Evolutionary conservation across 1,140 invertebrate species (phyloP), one percentile per base, ranked within the genome.

Genomic region (Eufriesea mexicana): DNA sequence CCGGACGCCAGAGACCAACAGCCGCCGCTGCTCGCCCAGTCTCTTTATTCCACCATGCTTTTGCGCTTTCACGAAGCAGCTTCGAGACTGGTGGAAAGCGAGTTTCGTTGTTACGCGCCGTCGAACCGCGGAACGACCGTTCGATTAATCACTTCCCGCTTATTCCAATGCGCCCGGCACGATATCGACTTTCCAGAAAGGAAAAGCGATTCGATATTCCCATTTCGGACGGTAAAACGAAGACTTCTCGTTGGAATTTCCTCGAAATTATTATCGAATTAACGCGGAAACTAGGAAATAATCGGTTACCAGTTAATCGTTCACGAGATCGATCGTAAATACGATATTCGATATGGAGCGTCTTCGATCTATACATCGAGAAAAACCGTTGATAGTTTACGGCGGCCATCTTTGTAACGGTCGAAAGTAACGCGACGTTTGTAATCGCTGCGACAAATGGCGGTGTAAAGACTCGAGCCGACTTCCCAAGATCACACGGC

Each of bases 61-160:
- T 42, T 18, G 28, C 55, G 68, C 55, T 70, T 49, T 68, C 20
- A 42, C 25, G 51, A 18, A 23, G 16, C 35, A 18, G 47, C 35
- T 42, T 25, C 18, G 77, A 45, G 28, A n/a, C 55, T 5, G 47
- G 51, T 51, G 70, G 35, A 62, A 64, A 74, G 47, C 45, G 68
- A 62, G 78, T 72, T 51, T 28, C 57, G 45, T 59, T 61, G 67
- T 71, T 49, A 35, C 49, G 49, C 57, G 76, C 47, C 28, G 71
- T 59, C 55, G 71, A 74, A 61, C 42, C 47, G 28, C 62, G n/a
- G 16, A 45, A 47, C 54, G 45, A 55, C 9, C 64, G 68, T 54
- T 62, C 45, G 47, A 80, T 80, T 74, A 74, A 80, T 80, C 72
- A 64, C 55, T 80, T 74, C 10, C 20, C 28, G 18, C 35, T 54